Percentiles rank a stretch among this genome's conserved stretches.
Evolutionary conservation across 1,140 invertebrate species (phyloP).

Genomic region (Ericerus pela): DNA sequence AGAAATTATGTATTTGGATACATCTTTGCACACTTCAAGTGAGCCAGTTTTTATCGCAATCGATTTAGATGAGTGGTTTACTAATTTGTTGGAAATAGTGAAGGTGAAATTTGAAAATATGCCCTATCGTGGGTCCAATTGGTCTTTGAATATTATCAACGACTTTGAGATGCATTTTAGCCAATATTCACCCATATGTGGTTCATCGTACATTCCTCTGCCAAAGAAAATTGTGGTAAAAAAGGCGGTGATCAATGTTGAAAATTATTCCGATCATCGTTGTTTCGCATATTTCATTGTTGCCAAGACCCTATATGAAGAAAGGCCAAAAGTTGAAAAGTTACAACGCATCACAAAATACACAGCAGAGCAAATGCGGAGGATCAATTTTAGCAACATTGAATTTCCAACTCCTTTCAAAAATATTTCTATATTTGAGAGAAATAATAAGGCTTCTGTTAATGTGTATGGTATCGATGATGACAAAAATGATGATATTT

Average conservation of each 20-base stretch:
- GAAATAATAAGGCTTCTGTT: neutral
- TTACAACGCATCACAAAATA: neutral
- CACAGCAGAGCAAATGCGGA: neutral
- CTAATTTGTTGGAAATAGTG: too few species aligned
- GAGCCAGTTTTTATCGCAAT: too few species aligned
- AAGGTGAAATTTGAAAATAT: too few species aligned
- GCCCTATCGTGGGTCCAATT: neutral
- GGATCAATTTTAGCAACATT: neutral
- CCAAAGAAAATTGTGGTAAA: neutral
- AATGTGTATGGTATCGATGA: neutral
- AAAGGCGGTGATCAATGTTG: conserved; percentile 4
- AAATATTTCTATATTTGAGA: neutral
- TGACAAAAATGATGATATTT: neutral
- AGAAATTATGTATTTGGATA: too few species aligned
- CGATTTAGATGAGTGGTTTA: too few species aligned
- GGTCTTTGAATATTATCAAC: neutral
- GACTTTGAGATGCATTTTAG: neutral
- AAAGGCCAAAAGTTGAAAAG: neutral
- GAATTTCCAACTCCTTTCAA: neutral
- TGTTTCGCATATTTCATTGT: neutral
- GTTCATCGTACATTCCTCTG: neutral
- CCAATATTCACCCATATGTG: neutral
- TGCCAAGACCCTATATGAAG: neutral
- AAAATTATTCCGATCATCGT: neutral
- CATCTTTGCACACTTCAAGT: too few species aligned